Base-by-base conservation (phyloP, 1,140 invertebrate genomes). In the Vanessa atalanta region DNA sequence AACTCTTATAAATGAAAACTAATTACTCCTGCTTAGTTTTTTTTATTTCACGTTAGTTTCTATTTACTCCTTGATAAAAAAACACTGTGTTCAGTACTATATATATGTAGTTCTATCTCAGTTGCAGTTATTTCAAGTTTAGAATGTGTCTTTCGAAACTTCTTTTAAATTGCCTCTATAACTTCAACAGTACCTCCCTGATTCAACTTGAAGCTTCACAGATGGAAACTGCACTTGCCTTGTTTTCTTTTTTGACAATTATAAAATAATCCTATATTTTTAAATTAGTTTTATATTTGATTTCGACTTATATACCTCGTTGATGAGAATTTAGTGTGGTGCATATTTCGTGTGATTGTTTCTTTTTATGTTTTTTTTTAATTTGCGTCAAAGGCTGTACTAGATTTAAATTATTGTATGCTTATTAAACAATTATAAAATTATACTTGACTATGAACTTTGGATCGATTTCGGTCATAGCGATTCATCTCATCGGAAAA, bases 91-190 rank as follows among this genome's bases (percentile, higher is more conserved):
- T 61, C 55, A 23, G 55, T 61, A 37, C 15, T 31, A 6, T 2
- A 31, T 31, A 31, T 31, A 31, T 31, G 2, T 31, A 26, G 26
- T 37, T 12, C 23, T n/a, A 66, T 47, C 48, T 12, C 48, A 51
- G 6, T 15, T 23, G 16, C 20, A 67, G 57, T 70, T 55, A 70
- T 12, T 70, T 13, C 43, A 47, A 70, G 43, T 47, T 70, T 43
- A 70, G 53, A 70, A 70, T 70, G 68, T 57, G 16, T 63, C 57
- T 70, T 63, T 63, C 8, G 57, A n/a, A 70, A 70, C 2, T 70
- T 70, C 68, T 70, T 70, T 51, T 26, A 47, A 70, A 63, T 70
- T 70, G 23, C 55, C 68, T 63, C 67, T 15, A 43, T 60, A 57
- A 70, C 55, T 61, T 61, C 13, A 37, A 61, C 26, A 61, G 26